Base-by-base conservation (phyloP, 92 coral and sea anemone species). In the Zoanthus solanderi region DNA sequence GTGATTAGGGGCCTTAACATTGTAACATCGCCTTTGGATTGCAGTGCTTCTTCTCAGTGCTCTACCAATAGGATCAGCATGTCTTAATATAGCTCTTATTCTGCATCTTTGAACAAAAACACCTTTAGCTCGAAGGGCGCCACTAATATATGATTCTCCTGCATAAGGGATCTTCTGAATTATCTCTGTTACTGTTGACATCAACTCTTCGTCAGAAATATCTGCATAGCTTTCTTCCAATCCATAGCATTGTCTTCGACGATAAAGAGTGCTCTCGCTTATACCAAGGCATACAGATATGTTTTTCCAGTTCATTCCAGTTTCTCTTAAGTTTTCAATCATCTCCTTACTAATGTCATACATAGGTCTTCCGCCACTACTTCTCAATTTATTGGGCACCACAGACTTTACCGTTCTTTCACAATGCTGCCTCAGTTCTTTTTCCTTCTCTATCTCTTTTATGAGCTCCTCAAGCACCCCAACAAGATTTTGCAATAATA, bases 221-320 rank as follows among this genome's bases (percentile, higher is more conserved):
- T 89, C 76, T 73, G 78, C 85, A 61, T 52, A 87, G 72, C 88
- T 92, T 17, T 71, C 92, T 17, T 86, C 83, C 50, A 92, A 68
- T 3, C 90, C 90, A 80, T 29, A 72, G 18, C 75, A 76, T 80
- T 85, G 88, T 71, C 94, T 85, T 14, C 92, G 92, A 72, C 88
- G 88, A 82, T 79, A 89, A 28, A 92, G 73, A 31, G 94, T 92
- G 83, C 92, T 86, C 71, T 92, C 94, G 47, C 90, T 89, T 15
- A 92, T 86, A 11, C 93, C 91, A 90, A 92, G 93, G 47, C 54
- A 83, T n/a, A 72, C 50, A 65, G 94, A 76, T 85, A 92, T 85
- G 73, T 80, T 28, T 72, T 88, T 89, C 92, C 92, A 89, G 45
- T 92, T 92, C 94, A 92, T 92, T 50, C 94, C 94, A 72, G 90